phyloP scores from a whole-genome alignment of 2,797 vertebrate genomes.

The Coluber constrictor region DNA sequence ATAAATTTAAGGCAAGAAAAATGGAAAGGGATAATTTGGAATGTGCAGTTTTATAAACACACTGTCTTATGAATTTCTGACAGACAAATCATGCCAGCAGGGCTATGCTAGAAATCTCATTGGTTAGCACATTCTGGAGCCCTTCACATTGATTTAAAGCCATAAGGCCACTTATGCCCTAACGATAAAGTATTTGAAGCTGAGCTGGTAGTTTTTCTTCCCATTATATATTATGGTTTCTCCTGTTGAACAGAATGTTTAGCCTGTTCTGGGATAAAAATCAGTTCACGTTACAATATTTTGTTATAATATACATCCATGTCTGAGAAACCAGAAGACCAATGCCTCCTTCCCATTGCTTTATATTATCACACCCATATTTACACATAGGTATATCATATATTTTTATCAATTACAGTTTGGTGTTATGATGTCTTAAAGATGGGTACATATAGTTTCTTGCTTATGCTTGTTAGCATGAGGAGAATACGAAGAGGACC shows the following conservation, averaged over 20 bases:
- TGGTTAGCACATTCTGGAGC: not conserved
- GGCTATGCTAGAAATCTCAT: not conserved
- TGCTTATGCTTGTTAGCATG: not conserved
- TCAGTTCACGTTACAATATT: not conserved
- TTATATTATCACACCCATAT: not conserved
- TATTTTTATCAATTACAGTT: not conserved
- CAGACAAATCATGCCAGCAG: not conserved
- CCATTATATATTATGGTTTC: not conserved
- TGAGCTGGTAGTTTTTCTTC: not conserved
- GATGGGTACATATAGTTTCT: not conserved
- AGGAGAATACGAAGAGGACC: not conserved
- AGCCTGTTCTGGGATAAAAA: not conserved
- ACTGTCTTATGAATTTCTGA: not conserved
- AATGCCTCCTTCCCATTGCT: not conserved
- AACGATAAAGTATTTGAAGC: not conserved
- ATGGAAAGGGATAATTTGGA: not conserved
- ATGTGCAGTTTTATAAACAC: not conserved
- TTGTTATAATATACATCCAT: not conserved
- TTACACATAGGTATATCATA: not conserved
- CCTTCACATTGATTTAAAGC: not conserved
- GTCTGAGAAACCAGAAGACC: not conserved
- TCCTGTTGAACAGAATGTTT: not conserved
- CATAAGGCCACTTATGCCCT: constrained; percentile 16
- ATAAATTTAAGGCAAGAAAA: not conserved
- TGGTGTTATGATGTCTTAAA: not conserved